phyloP scores from a whole-genome alignment of 2,888 invertebrate genomes.

The Atrina japonica region DNA sequence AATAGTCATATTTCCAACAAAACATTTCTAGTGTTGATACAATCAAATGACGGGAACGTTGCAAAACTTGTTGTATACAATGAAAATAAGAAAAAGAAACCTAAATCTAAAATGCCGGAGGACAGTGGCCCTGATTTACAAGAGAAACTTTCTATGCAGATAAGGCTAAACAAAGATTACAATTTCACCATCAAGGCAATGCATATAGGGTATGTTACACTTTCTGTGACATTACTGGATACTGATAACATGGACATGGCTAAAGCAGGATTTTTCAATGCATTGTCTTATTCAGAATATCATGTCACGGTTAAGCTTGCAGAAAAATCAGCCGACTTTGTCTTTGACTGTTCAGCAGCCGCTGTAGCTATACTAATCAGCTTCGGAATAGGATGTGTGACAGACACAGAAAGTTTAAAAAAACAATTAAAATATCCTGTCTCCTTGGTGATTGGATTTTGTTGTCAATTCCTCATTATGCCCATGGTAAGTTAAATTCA shows the following conservation, averaged over 20 bases:
- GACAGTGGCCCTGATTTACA: conserved; percentile 10
- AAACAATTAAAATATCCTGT: conserved; percentile 74
- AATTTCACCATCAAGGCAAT: conserved; percentile 70
- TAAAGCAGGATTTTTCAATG: conserved; percentile 53
- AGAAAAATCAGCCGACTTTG: conserved; percentile 73
- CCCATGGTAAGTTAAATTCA: conserved; percentile 72
- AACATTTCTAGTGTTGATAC: conserved; percentile 24
- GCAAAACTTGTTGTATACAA: conserved; percentile 11
- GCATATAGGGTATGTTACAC: conserved; percentile 70
- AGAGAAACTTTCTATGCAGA: conserved; percentile 52
- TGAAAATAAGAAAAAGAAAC: background rate
- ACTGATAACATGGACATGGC: conserved; percentile 56
- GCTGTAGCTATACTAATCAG: conserved; percentile 77
- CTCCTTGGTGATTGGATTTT: conserved; percentile 74
- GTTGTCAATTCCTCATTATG: conserved; percentile 78
- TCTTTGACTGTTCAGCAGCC: conserved; percentile 76
- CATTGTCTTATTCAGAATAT: conserved; percentile 63
- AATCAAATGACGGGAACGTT: conserved; percentile 23
- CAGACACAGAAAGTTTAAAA: conserved; percentile 74
- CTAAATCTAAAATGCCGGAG: background rate
- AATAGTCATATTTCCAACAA: conserved; percentile 15
- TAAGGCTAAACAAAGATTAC: conserved; percentile 57
- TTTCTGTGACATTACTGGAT: conserved; percentile 69
- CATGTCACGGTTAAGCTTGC: conserved; percentile 63
- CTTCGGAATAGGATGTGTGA: conserved; percentile 78